phyloP scores from a whole-genome alignment of 2,113 vertebrate species.

The Sciurus niger region DNA sequence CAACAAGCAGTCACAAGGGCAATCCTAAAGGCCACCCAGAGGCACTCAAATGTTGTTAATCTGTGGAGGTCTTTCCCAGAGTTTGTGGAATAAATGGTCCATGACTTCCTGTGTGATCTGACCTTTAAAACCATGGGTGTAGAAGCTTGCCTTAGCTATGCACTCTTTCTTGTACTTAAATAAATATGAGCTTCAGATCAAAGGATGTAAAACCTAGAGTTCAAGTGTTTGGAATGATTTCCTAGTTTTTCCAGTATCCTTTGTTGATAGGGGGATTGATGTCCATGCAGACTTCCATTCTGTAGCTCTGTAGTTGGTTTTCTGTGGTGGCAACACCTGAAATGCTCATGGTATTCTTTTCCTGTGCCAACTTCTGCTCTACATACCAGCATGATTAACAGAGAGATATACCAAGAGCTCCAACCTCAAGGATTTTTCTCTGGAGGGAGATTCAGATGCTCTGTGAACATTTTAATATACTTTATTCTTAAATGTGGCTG shows the following conservation, averaged over 20 bases:
- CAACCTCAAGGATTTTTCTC: conserved; percentile 28
- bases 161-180: background rate
- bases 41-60: background rate
- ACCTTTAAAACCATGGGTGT: background rate
- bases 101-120: background rate
- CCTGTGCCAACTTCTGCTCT: conserved; percentile 28
- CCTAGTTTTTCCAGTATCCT: conserved; percentile 6
- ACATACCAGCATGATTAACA: background rate
- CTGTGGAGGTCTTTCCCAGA: background rate
- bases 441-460: conserved; percentile 9
- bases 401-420: background rate
- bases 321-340: background rate
- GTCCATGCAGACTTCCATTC: background rate
- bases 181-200: conserved; percentile 33
- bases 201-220: background rate
- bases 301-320: background rate
- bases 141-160: background rate
- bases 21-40: background rate
- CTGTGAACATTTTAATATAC: background rate
- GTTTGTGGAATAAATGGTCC: background rate
- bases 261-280: conserved; percentile 13
- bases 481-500: background rate
- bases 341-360: conserved; percentile 13
- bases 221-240: conserved; percentile 46
- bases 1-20: background rate